Evolutionary conservation across 2,797 vertebrate genomes (phyloP).

Genomic region (Thripadectes ignobilis): DNA sequence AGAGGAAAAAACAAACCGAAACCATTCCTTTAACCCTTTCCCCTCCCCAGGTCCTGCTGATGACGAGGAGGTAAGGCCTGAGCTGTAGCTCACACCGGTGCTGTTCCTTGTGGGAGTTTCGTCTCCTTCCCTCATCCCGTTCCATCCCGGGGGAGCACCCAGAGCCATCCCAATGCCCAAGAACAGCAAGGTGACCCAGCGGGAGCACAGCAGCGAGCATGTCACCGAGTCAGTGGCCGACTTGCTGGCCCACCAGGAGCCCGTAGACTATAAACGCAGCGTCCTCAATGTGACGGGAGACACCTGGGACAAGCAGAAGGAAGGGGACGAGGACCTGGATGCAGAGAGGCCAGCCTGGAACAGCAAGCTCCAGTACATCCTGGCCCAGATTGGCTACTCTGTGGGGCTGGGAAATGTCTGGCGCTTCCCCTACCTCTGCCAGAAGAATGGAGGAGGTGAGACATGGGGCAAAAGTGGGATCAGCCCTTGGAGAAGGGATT

Average conservation of each 20-base stretch:
- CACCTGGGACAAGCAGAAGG: slow-evolving; percentile 74
- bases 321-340: slow-evolving; percentile 79
- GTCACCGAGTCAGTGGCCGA: slow-evolving; percentile 97
- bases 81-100: neutral
- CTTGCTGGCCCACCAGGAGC: slow-evolving; percentile 92
- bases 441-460: slow-evolving; percentile 98
- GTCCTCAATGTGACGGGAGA: slow-evolving; percentile 85
- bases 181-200: slow-evolving; percentile 95
- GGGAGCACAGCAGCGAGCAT: slow-evolving; percentile 92
- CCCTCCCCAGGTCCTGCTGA: slow-evolving; percentile 51
- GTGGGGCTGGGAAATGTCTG: slow-evolving; percentile 97
- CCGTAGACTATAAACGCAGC: slow-evolving; percentile 95
- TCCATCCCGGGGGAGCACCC: neutral
- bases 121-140: neutral
- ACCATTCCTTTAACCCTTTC: neutral
- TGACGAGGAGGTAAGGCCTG: slow-evolving; percentile 60
- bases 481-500: neutral
- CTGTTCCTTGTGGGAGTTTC: accelerated
- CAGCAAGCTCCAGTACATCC: slow-evolving; percentile 96
- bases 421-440: slow-evolving; percentile 97
- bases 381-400: slow-evolving; percentile 96
- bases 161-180: slow-evolving; percentile 86
- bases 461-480: neutral
- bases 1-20: accelerated
- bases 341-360: slow-evolving; percentile 93